Evolutionary conservation across 2,888 invertebrate species (phyloP), one percentile per base, ranked within the genome.

Genomic region (Hipparchia semele): DNA sequence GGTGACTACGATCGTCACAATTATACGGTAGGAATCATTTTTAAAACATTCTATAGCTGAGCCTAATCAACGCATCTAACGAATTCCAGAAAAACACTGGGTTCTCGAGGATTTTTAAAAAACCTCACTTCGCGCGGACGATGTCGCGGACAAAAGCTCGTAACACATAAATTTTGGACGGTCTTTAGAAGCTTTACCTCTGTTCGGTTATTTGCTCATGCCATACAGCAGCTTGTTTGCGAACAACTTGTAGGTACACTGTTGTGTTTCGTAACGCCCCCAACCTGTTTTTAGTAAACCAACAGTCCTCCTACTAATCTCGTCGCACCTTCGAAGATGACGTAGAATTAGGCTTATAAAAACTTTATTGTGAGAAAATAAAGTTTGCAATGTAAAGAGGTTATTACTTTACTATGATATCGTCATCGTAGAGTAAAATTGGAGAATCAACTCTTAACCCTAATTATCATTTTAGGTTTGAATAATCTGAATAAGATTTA

Each of bases 201-300:
- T 39, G 39, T 39, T 39, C 39, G 39, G 2, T 39, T 39, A 39
- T 39, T 39, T 39, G 39, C 39, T 39, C 5, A 39, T 39, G 39
- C 39, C 13, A 46, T 49, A 68, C 49, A 60, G 60, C 12, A 6
- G 60, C 45, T 58, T 58, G 46, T 68, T 68, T 68, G 46, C 58
- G 7, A 58, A 49, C 51, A 12, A 45, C 56, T 45, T 23, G 56
- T 23, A 23, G 23, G 23, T 39, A 13, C 39, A 67, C 67, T 46
- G 45, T 64, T 64, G 13, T 49, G 49, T 46, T 67, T 51, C 9
- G 65, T 53, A 1, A 51, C 65, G 10, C 33, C 53, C 10, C 39
- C 39, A 4, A 39, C 2, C 39, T 7, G 13, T 8, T 13, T 58
- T 58, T 8, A 3, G 13, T 13, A 58, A 58, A 2, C 13, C 13